Conservation (phyloP, 2,113 vertebrate species). For the Tachysurus vachellii region DNA sequence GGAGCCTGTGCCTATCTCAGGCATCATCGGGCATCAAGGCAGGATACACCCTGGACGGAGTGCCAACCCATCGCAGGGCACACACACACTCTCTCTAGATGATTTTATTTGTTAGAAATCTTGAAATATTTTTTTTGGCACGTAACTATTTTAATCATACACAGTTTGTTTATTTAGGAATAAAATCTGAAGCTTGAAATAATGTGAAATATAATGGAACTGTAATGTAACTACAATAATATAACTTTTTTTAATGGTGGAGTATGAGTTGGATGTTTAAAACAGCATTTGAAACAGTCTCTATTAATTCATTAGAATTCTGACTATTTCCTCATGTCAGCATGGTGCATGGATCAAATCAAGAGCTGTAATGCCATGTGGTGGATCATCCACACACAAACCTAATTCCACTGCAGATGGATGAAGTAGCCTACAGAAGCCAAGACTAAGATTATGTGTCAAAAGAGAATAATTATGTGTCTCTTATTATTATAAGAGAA, state of each 20-base stretch:
- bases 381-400: background rate
- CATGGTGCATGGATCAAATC: background rate
- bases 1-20: no score
- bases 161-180: background rate
- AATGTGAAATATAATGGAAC: background rate
- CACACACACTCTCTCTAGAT: no score
- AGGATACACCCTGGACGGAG: no score
- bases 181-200: background rate
- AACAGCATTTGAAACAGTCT: background rate
- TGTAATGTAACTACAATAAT: background rate
- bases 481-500: no score
- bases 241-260: background rate
- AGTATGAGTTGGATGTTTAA: background rate
- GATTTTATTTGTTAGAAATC: background rate
- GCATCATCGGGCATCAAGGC: no score
- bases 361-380: background rate
- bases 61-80: no score
- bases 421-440: background rate
- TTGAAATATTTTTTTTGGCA: background rate
- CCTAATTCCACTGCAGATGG: constrained; percentile 1
- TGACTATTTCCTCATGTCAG: background rate
- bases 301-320: background rate
- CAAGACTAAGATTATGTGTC: constrained; percentile 1
- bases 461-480: background rate
- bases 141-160: background rate